Base-by-base conservation (phyloP, 2,797 vertebrate genomes). In the Australoheros facetus region DNA sequence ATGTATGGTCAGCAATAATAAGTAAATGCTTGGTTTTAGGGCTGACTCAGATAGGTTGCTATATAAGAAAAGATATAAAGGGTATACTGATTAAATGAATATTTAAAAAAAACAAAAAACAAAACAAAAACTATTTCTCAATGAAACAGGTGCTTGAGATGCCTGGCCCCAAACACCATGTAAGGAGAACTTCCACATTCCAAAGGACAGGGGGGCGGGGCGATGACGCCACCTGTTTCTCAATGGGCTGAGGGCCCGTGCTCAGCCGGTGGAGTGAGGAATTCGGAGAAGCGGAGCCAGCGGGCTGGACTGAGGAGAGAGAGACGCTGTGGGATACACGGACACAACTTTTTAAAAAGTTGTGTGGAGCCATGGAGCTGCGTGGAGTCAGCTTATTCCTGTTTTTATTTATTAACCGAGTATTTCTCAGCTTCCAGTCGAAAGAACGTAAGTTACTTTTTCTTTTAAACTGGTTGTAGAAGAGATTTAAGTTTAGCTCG, bases 381-480 rank as follows among this genome's bases (percentile, higher is more conserved):
- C 84, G 58, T 69, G 91, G 91, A 42, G 26, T 90, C 79, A 77
- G 72, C 79, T 23, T 93, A 8, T 73, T 73, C 81, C 58, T 92
- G 0, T 88, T 93, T 89, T 76, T 96, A 93, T 94, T 94, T 88
- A 80, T 91, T 62, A 88, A 58, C 81, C 85, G 79, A 51, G 66
- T 95, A 70, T 94, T 89, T 75, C 78, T 88, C 91, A 92, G 87
- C 80, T 84, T 90, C 13, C 95, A 96, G 79, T 91, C 94, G 2
- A 95, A 96, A 90, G 94, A 96, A 91, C 93, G 96, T 96, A 87
- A 96, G 96, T 95, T 82, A 5, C 3, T n/a, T 14, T 42, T 83
- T 30, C 51, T 55, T 56, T 26, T 7, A 34, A 54, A 42, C 1
- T 14, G 3, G 3, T 34, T 56, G 53, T 60, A 8, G 56, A 6